Base-by-base conservation (phyloP, 1,140 invertebrate genomes). In the Papilio aristodemus region DNA sequence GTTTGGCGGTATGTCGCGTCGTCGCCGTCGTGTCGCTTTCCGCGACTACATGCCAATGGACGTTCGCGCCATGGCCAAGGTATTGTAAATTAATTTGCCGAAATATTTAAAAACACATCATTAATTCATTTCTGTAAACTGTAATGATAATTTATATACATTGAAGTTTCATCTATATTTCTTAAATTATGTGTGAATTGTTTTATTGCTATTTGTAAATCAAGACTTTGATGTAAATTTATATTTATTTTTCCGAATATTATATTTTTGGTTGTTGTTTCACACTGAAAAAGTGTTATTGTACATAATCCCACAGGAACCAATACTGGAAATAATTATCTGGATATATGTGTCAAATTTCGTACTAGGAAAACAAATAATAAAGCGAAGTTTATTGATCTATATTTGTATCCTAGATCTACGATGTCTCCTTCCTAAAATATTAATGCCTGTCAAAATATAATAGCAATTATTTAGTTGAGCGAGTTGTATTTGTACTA, bases 41-140 rank as follows among this genome's bases (percentile, higher is more conserved):
- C 81, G 87, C 84, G 89, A 91, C 79, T 91, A 91, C 73, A 76
- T 90, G 70, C 89, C 84, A 27, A 86, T 91, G 86, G 89, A 91
- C 73, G 78, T 90, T 63, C 83, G 84, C 46, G 86, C 87, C 62
- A 91, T 91, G 89, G 87, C 89, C 57, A 90, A 88, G 89, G 89
- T 91, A 88, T 74, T 68, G 37, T 43, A 36, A 41, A 7, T 32
- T 43, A 22, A 60, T 36, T 41, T 17, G 32, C 9, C 2, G 17
- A 54, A 22, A 11, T 22, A 11, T 50, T 22, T 54, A 11, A 39
- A 11, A 54, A 25, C 19, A 19, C 22, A 25, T 11, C 1, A 9
- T 54, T 22, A 54, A 9, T 22, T 22, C 22, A 5, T 54, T 11
- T 11, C 11, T 25, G 10, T 22, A 43, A 11, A 11, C 22, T 54